phyloP scores from a whole-genome alignment of 2,797 vertebrate species.

The Huso huso region DNA sequence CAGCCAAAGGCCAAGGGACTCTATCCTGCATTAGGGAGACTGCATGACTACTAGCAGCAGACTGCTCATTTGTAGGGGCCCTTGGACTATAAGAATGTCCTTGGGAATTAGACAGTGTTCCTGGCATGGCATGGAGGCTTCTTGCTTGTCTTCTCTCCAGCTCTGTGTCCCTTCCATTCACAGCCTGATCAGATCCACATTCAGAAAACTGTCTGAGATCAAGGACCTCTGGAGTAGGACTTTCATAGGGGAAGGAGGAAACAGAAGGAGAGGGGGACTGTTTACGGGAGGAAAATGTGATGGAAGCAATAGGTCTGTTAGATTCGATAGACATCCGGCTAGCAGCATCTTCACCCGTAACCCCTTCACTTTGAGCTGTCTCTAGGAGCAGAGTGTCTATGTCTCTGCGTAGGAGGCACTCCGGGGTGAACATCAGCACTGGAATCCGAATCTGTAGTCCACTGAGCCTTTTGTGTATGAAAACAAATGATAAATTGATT shows the following conservation, averaged over 20 bases:
- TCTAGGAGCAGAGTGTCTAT: slow-evolving; percentile 33
- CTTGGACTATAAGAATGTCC: slow-evolving; percentile 20
- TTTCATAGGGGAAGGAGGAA: slow-evolving; percentile 21
- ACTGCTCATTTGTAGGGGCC: not conserved
- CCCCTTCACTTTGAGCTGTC: slow-evolving; percentile 28
- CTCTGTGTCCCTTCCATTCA: slow-evolving; percentile 6
- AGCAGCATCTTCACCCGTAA: slow-evolving; percentile 12
- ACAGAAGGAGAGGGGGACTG: slow-evolving; percentile 35
- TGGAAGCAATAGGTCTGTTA: slow-evolving; percentile 45
- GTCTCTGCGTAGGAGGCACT: slow-evolving; percentile 8
- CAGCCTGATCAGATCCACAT: slow-evolving; percentile 2
- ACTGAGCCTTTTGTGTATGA: slow-evolving; percentile 32
- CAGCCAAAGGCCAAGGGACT: too few relatives aligned
- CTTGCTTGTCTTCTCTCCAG: not conserved
- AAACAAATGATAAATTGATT: too few relatives aligned
- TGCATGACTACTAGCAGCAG: too few relatives aligned
- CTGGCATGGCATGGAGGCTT: not conserved
- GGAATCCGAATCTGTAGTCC: slow-evolving; percentile 56
- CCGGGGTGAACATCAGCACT: slow-evolving; percentile 32
- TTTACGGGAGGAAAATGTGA: slow-evolving; percentile 54
- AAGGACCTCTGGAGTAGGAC: slow-evolving; percentile 24
- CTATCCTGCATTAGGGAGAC: too few relatives aligned
- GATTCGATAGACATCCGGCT: slow-evolving; percentile 18
- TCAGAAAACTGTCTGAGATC: slow-evolving; percentile 30
- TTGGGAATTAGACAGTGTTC: not conserved